Evolutionary conservation across 2,797 vertebrate species (phyloP).

Genomic region (Gobio occitaniae): DNA sequence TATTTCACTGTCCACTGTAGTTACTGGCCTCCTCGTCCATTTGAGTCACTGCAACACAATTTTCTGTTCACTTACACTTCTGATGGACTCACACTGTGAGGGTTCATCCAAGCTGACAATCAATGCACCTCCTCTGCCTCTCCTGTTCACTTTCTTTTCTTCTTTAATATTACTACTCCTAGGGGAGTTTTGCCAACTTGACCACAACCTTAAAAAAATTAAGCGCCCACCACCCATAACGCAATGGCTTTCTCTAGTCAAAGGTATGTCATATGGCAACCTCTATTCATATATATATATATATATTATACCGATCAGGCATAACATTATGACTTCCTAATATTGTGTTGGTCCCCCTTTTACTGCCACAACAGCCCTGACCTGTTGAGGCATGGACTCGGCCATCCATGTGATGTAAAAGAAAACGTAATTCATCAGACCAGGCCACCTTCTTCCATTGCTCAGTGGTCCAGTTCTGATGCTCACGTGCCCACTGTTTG

Average conservation of each 20-base stretch:
- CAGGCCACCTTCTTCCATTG: too few relatives aligned
- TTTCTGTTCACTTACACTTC: slow-evolving; percentile 47
- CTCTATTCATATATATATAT: too few relatives aligned
- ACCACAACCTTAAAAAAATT: slow-evolving; percentile 6
- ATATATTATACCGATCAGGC: too few relatives aligned
- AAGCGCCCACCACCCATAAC: not conserved
- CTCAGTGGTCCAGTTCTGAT: too few relatives aligned
- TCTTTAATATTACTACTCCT: not conserved
- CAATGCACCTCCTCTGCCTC: slow-evolving; percentile 24
- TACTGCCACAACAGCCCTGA: too few relatives aligned
- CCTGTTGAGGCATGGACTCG: too few relatives aligned
- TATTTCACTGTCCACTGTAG: slow-evolving; percentile 38
- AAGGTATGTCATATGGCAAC: not conserved
- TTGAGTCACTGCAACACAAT: slow-evolving; percentile 34
- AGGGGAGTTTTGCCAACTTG: not conserved
- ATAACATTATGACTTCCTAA: too few relatives aligned
- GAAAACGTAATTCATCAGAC: too few relatives aligned
- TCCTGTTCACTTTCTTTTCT: slow-evolving; percentile 29
- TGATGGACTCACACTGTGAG: slow-evolving; percentile 51
- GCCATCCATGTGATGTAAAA: too few relatives aligned
- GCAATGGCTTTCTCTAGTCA: not conserved
- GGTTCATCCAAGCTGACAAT: slow-evolving; percentile 62
- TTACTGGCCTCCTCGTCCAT: slow-evolving; percentile 31
- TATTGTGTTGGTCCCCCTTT: too few relatives aligned
- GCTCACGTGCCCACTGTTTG: too few relatives aligned